phyloP scores from a whole-genome alignment of 92 coral and sea anemone genomes.

The Zoanthus sansibaricus region DNA sequence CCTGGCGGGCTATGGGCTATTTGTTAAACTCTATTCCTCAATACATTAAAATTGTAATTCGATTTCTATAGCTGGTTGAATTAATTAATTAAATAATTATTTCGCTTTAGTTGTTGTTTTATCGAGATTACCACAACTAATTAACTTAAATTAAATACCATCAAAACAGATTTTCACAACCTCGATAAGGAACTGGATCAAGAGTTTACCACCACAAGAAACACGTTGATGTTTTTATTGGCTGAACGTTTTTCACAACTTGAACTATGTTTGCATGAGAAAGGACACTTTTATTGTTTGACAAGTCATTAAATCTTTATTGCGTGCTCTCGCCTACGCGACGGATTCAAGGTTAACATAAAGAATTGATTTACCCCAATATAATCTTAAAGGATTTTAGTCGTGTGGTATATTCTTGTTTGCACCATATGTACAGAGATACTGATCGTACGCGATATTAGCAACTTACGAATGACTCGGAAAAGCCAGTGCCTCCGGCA shows the following conservation, averaged over 20 bases:
- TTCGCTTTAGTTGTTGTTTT: neutral
- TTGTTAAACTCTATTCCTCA: neutral
- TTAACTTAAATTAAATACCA: neutral
- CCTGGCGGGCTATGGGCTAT: too few species aligned
- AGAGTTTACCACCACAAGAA: neutral
- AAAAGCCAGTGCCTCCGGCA: constrained; percentile 23
- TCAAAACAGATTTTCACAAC: neutral
- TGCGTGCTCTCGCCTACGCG: neutral
- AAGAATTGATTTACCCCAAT: neutral
- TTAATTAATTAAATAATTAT: neutral
- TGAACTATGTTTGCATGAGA: neutral
- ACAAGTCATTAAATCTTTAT: neutral
- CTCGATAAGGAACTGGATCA: neutral
- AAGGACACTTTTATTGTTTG: neutral
- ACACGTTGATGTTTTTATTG: neutral
- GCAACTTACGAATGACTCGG: constrained; percentile 1
- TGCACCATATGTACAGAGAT: neutral
- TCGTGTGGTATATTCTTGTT: neutral
- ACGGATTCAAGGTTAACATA: neutral
- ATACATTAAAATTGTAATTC: neutral
- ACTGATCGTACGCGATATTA: neutral
- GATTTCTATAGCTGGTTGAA: neutral
- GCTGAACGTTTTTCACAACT: neutral
- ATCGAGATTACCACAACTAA: neutral
- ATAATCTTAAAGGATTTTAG: neutral